These are phyloP conservation scores for Ivindomyrus marchei DNA, from an alignment of 2,113 vertebrate species.

Conservation along the genomic window DNA sequence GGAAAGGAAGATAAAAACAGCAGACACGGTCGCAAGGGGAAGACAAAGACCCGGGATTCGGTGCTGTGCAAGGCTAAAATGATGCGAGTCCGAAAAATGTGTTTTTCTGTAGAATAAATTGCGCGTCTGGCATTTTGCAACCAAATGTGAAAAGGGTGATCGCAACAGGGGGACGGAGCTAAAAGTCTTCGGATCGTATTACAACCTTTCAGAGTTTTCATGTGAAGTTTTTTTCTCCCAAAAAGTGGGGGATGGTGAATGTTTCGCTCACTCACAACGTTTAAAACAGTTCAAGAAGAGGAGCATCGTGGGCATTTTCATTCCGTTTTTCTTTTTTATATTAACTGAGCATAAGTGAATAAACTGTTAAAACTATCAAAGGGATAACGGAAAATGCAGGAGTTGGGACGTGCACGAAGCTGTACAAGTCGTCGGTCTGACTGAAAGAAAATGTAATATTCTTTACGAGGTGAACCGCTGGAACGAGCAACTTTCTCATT, in stretches of 20 bases:
- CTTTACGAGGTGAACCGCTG: neutral
- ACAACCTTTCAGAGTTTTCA: slow-evolving; percentile 61
- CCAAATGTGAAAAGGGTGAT: slow-evolving; percentile 21
- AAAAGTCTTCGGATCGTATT: slow-evolving; percentile 56
- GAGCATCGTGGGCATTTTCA: neutral
- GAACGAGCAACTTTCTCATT: neutral
- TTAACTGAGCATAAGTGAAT: slow-evolving; percentile 18
- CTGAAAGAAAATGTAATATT: slow-evolving; percentile 16
- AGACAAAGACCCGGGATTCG: slow-evolving; percentile 23
- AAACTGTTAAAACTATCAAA: slow-evolving; percentile 36
- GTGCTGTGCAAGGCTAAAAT: slow-evolving; percentile 10
- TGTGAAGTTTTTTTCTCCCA: slow-evolving; percentile 49
- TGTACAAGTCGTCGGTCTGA: slow-evolving; percentile 23
- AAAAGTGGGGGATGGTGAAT: slow-evolving; percentile 59
- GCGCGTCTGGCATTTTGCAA: slow-evolving; percentile 30
- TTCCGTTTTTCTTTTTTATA: neutral
- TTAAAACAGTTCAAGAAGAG: neutral
- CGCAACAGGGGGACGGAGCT: slow-evolving; percentile 51
- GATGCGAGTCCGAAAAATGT: slow-evolving; percentile 9
- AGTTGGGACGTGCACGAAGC: slow-evolving; percentile 38
- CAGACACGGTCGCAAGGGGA: slow-evolving; percentile 28
- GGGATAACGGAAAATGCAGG: slow-evolving; percentile 34
- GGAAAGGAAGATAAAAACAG: slow-evolving; percentile 18
- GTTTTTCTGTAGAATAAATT: neutral
- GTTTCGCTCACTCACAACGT: slow-evolving; percentile 38